phyloP scores from a whole-genome alignment of 2,797 vertebrate genomes.

The Melanotaenia nigrans region DNA sequence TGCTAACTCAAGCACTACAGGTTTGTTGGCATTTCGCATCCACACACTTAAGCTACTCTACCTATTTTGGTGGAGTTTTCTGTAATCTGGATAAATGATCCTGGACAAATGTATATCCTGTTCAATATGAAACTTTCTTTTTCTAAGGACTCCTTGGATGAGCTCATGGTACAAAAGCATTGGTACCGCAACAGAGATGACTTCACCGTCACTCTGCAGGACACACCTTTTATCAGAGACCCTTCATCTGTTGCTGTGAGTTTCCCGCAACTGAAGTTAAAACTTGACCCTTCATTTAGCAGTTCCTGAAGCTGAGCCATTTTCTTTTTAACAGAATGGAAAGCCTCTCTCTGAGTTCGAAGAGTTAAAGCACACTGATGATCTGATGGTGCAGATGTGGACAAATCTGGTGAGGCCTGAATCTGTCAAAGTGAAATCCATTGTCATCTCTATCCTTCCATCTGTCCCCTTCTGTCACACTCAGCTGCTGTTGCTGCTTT shows the following conservation, averaged over 20 bases:
- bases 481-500: conserved; percentile 15
- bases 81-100: neutral
- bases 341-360: conserved; percentile 37
- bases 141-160: conserved; percentile 67
- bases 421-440: neutral
- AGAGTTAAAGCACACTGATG: conserved; percentile 53
- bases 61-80: neutral
- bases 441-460: neutral
- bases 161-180: conserved; percentile 57
- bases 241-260: conserved; percentile 60
- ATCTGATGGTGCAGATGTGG: conserved; percentile 75
- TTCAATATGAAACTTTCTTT: neutral
- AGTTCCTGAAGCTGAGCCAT: neutral
- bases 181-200: conserved; percentile 70
- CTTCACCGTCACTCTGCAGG: conserved; percentile 76
- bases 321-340: conserved; percentile 50
- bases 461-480: neutral
- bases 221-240: conserved; percentile 52
- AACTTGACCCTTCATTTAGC: neutral
- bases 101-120: neutral
- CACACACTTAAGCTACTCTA: neutral
- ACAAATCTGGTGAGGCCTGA: conserved; percentile 71
- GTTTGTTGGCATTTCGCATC: conserved; percentile 41
- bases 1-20: conserved; percentile 69
- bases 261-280: neutral